Base-by-base conservation (phyloP, 1,140 invertebrate species). In the Ostrea denselamellosa region DNA sequence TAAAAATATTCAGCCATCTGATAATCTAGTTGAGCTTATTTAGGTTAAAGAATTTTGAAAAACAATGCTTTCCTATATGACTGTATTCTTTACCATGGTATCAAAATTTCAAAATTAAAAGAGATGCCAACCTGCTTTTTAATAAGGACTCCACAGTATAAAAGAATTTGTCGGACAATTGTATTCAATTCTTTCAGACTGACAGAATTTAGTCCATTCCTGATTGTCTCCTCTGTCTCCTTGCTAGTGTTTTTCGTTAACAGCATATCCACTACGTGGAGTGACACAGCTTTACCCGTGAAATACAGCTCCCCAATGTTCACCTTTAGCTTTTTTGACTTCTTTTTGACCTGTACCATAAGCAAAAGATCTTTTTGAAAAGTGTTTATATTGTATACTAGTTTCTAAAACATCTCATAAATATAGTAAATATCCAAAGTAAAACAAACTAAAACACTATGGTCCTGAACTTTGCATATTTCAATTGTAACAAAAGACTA, bases 121-220 rank as follows among this genome's bases (percentile, higher is more conserved):
- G 68, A 28, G 28, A 34, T 28, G 28, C 68, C 28, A 25, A 71
- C 68, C 25, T 71, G 68, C 12, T 14, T 28, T 71, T 71, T 71
- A 4, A 71, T 22, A 28, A 71, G 25, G 28, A 71, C 25, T 71
- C 68, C 68, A 71, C 68, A 71, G 12, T 71, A 71, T 8, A 71
- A 25, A 28, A 71, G 22, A 71, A 71, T 17, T 25, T 71, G 68
- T 8, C 28, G 12, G 28, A 71, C 68, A 9, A 71, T 12, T 8
- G 68, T 12, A 34, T 71, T 25, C 25, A 71, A 71, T 71, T 71
- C 68, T 28, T 12, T 28, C 68, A 71, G 68, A 71, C 68, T 71
- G 68, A 34, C 68, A 71, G 68, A 71, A 12, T 71, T 71, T 14
- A 71, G 68, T 71, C 14, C 28, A 71, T 71, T 71, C 68, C 22